Evolutionary conservation across 2,797 vertebrate species (phyloP).

Genomic region (Serranus cabrilla): DNA sequence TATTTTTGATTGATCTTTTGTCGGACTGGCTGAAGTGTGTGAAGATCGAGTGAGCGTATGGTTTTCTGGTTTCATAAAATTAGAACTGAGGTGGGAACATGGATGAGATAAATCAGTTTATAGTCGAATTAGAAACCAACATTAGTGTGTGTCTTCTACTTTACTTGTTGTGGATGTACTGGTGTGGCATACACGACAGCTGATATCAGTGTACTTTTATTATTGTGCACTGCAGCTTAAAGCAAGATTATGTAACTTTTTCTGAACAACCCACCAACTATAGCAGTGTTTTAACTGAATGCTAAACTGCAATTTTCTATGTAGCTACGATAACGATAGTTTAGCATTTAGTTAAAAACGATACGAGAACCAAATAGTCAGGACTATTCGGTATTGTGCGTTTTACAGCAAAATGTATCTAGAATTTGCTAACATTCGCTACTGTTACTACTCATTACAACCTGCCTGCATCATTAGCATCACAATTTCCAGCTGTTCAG

Average conservation of each 20-base stretch:
- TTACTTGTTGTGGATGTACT: slow-evolving; percentile 3
- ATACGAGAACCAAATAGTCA: neutral
- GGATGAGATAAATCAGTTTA: slow-evolving; percentile 16
- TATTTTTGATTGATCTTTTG: slow-evolving; percentile 70
- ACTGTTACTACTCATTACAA: too few species aligned
- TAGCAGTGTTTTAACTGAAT: neutral
- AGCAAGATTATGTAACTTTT: slow-evolving; percentile 45
- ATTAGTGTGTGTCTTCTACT: neutral
- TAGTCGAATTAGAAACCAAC: slow-evolving; percentile 27
- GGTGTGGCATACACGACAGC: slow-evolving; percentile 5
- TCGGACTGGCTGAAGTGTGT: slow-evolving; percentile 62
- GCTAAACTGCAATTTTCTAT: neutral
- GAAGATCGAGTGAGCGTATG: slow-evolving; percentile 27
- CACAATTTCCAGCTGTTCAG: neutral
- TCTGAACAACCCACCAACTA: neutral
- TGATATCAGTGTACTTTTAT: neutral
- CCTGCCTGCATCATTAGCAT: too few species aligned
- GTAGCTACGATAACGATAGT: neutral
- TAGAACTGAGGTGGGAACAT: slow-evolving; percentile 16
- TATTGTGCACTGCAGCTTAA: slow-evolving; percentile 25
- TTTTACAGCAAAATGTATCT: neutral
- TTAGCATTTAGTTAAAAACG: neutral
- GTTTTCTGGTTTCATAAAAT: slow-evolving; percentile 38
- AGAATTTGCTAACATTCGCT: neutral
- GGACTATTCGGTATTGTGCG: neutral